Conservation (phyloP, 1,140 invertebrate genomes). For the Caerostris extrusa region DNA sequence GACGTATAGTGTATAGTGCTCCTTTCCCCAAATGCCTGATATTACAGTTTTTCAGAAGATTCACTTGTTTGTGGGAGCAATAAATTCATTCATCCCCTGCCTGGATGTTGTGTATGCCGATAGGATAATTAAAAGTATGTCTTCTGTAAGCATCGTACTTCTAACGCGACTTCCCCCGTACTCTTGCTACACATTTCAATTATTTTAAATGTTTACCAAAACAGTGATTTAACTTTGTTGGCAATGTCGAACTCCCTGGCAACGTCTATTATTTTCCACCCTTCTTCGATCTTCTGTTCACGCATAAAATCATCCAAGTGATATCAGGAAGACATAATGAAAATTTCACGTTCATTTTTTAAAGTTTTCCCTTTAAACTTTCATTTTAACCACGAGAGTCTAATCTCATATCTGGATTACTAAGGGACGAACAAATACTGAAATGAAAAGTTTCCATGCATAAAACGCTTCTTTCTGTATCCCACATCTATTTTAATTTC, state of each 20-base stretch:
- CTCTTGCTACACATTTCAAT: neutral
- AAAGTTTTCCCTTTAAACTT: neutral
- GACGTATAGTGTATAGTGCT: neutral
- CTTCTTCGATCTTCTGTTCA: neutral
- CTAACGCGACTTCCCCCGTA: neutral
- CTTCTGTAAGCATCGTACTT: neutral
- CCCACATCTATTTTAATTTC: neutral
- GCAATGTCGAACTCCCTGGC: neutral
- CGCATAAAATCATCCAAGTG: neutral
- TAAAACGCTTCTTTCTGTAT: neutral
- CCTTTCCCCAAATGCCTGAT: neutral
- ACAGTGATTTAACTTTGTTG: neutral
- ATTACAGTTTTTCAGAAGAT: neutral
- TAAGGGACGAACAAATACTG: neutral
- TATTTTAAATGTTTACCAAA: neutral
- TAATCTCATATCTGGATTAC: neutral
- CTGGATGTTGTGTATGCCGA: neutral
- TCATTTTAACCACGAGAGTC: neutral
- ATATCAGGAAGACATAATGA: neutral
- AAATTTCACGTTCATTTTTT: neutral
- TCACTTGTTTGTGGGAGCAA: neutral
- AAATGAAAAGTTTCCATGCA: neutral
- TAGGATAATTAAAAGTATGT: neutral
- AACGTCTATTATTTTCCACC: neutral
- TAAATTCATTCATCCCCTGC: neutral